Evolutionary conservation across 2,888 invertebrate species (phyloP), one percentile per base, ranked within the genome.

Genomic region (Stenichneumon culpator): DNA sequence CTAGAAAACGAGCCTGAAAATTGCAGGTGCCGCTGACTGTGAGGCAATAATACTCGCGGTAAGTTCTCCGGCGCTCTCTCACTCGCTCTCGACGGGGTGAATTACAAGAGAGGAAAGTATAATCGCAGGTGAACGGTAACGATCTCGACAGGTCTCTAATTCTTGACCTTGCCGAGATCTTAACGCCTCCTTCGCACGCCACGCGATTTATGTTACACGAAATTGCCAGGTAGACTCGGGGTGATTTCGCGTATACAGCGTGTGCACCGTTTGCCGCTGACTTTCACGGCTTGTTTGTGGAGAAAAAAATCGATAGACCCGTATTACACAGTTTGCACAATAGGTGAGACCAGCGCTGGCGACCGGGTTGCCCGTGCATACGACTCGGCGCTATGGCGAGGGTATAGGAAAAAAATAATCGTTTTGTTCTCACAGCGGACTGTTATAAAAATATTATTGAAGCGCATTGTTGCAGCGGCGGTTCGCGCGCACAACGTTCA

Each of bases 91-190:
- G 67, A 65, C 63, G 65, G 50, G 78, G 78, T 79, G 68, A 63
- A 70, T 73, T 44, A 69, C 36, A 36, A 32, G 52, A 32, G 57
- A 54, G 74, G 16, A 47, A 79, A 82, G 63, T 74, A 79, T 79
- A 85, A 82, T 82, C 79, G 69, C 47, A 19, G 57, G 32, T 25
- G 70, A 79, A 82, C 79, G 82, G 79, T 79, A 85, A 85, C 84
- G 69, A 85, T 85, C 84, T 85, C 74, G 84, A 85, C 84, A 75
- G 82, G 82, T 85, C 79, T 75, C 82, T 85, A 85, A 85, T 85
- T 85, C 84, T 85, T 85, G 84, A 85, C 84, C 84, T 85, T 85
- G 84, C 74, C 69, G 70, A 75, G 74, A 86, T 83, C 85, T 86
- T 86, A 86, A 86, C 82, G 81, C 85, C 77, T 72, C 68, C 74